phyloP scores from a whole-genome alignment of 2,888 invertebrate genomes.

The Petrophora chlorosata region DNA sequence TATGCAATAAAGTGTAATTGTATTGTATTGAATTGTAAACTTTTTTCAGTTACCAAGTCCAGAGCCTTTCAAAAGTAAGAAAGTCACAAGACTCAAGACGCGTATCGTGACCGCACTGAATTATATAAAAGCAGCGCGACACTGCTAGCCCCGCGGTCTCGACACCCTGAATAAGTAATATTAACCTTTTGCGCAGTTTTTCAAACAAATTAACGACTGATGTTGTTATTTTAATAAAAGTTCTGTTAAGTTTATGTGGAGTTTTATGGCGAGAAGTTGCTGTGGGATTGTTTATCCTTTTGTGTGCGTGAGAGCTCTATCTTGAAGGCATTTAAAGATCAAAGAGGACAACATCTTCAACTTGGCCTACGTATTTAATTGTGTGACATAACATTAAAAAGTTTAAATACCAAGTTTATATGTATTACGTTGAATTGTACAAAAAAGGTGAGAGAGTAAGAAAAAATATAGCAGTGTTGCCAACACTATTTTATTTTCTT shows the following conservation, averaged over 20 bases:
- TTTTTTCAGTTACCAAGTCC: conserved; percentile 1
- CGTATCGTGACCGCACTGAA: conserved; percentile 56
- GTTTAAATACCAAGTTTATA: too few species aligned
- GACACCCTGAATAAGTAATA: conserved; percentile 78
- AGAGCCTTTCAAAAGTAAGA: conserved; percentile 5
- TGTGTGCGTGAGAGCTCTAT: background rate
- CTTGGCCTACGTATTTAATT: too few species aligned
- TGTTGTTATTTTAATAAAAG: conserved; percentile 82
- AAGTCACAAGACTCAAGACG: conserved; percentile 26
- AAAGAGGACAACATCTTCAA: too few species aligned
- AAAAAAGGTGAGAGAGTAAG: too few species aligned
- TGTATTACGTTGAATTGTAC: too few species aligned
- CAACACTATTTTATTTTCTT: too few species aligned
- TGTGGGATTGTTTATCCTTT: conserved; percentile 67
- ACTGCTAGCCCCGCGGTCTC: conserved; percentile 62
- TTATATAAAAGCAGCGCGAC: conserved; percentile 71
- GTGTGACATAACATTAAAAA: too few species aligned
- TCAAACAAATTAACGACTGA: conserved; percentile 82
- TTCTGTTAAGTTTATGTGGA: conserved; percentile 67
- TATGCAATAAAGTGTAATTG: too few species aligned
- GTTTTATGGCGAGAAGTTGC: conserved; percentile 72
- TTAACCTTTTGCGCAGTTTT: conserved; percentile 76
- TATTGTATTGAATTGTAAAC: too few species aligned
- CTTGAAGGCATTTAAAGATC: background rate
- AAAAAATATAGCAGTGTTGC: too few species aligned